These are phyloP conservation scores for Chouioia cunea DNA, from an alignment of 2,888 invertebrate genomes.

Conservation along the genomic window DNA sequence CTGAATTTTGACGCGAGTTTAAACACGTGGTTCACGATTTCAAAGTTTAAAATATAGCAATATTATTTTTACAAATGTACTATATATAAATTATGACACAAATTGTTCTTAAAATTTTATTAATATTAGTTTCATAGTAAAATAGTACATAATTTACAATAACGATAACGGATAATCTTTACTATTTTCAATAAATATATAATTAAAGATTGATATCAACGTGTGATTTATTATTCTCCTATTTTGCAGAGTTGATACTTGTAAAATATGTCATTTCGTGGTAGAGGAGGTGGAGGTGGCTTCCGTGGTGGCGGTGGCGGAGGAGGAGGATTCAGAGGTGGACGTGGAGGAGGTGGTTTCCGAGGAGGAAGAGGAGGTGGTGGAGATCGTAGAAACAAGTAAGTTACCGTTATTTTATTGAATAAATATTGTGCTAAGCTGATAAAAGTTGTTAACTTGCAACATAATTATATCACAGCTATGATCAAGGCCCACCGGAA, in stretches of 20 bases:
- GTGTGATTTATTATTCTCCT: constrained; percentile 21
- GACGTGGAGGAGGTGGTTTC: constrained; percentile 59
- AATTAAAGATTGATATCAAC: constrained; percentile 6
- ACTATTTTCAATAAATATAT: not conserved
- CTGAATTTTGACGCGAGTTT: constrained; percentile 29
- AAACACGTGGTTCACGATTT: constrained; percentile 36
- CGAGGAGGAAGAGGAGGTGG: constrained; percentile 56
- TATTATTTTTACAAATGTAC: constrained; percentile 2
- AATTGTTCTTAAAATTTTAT: not conserved
- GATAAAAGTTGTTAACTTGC: too few species aligned
- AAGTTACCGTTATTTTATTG: constrained; percentile 4
- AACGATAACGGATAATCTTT: not conserved
- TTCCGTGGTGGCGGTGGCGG: constrained; percentile 49
- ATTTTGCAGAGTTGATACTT: not conserved
- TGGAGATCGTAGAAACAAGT: constrained; percentile 51
- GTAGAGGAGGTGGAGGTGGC: constrained; percentile 53
- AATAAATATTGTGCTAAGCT: not conserved
- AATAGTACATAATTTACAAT: too few species aligned
- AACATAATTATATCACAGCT: constrained; percentile 62
- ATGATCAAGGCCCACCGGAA: constrained; percentile 84
- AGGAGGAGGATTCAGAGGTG: constrained; percentile 57
- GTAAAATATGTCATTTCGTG: constrained; percentile 57
- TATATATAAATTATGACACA: not conserved
- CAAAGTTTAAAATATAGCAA: not conserved
- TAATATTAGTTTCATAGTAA: not conserved